These are phyloP conservation scores for Desoria tigrina DNA, from an alignment of 2,888 invertebrate species.

Conservation along the genomic window DNA sequence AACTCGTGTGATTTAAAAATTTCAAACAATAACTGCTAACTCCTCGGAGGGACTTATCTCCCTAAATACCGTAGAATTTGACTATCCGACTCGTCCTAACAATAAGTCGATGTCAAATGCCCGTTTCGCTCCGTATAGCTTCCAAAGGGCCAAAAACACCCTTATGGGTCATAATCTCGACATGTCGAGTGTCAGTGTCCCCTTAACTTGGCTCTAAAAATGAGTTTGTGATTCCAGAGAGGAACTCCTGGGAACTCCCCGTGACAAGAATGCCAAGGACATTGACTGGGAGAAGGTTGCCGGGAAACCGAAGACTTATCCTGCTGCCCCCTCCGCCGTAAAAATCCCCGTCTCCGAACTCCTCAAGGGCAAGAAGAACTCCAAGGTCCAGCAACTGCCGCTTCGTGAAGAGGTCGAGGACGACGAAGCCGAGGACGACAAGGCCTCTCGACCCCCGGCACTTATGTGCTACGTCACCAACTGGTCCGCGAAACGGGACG, in stretches of 20 bases:
- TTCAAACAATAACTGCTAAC: no score
- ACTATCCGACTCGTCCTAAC: no score
- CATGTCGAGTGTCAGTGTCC: no score
- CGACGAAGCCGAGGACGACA: conserved; percentile 58
- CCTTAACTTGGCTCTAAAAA: no score
- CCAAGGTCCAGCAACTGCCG: conserved; percentile 60
- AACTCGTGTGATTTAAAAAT: no score
- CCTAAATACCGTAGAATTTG: no score
- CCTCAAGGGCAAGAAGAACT: conserved; percentile 65
- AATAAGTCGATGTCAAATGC: no score
- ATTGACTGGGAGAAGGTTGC: conserved; percentile 82
- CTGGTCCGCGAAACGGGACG: conserved; percentile 91
- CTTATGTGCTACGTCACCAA: conserved; percentile 94
- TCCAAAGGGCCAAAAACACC: no score
- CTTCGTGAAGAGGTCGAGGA: conserved; percentile 60
- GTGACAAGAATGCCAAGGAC: conserved; percentile 80
- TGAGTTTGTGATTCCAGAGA: no score
- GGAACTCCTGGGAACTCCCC: conserved; percentile 79
- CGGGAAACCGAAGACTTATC: conserved; percentile 61
- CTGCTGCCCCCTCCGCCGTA: conserved; percentile 73
- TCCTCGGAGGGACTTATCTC: no score
- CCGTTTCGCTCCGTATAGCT: no score
- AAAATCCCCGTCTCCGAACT: conserved; percentile 76
- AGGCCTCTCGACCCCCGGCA: conserved; percentile 76
- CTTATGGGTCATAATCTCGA: no score